Conservation (phyloP, 2,113 vertebrate species). For the Sclerurus mexicanus region DNA sequence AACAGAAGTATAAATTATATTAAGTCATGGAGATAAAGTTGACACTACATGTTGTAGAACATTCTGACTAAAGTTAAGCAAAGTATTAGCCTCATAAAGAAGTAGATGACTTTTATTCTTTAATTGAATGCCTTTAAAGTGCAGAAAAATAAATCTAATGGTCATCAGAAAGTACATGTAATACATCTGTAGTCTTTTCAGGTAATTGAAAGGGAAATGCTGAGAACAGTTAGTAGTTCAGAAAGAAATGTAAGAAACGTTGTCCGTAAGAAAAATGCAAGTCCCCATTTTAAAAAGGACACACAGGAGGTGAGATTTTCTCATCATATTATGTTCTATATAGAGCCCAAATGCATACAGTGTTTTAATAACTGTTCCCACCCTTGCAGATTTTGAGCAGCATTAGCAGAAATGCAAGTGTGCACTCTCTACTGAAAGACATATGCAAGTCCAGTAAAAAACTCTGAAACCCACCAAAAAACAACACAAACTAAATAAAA, state of each 20-base stretch:
- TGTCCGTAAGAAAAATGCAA: not conserved
- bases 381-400: not conserved
- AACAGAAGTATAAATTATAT: not conserved
- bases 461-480: too few relatives aligned
- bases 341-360: not conserved
- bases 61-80: not conserved
- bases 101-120: not conserved
- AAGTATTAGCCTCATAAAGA: not conserved
- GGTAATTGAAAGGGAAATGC: not conserved
- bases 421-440: not conserved
- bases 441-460: not conserved
- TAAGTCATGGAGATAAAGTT: not conserved
- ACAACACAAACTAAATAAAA: not conserved
- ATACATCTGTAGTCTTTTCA: not conserved
- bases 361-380: not conserved
- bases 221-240: not conserved
- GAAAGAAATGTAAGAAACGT: not conserved
- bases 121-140: not conserved
- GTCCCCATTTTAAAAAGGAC: not conserved
- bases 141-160: not conserved
- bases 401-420: not conserved
- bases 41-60: not conserved
- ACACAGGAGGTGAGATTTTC: not conserved
- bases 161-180: not conserved
- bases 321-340: not conserved